Evolutionary conservation across 2,797 vertebrate species (phyloP), one percentile per base, ranked within the genome.

Genomic region (Lepus townsendii): DNA sequence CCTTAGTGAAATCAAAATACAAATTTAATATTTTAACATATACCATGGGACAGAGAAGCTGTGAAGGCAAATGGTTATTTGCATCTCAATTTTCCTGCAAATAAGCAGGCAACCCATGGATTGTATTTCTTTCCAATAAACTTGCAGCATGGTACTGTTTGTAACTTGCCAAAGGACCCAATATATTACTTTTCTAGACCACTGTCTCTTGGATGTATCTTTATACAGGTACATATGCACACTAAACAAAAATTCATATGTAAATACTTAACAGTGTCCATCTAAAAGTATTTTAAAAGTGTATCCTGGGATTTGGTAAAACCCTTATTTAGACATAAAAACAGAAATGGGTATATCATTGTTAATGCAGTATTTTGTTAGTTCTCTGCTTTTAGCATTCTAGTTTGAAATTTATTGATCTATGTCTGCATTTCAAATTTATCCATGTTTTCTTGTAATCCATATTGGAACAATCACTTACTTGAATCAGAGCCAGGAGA

Each of bases 341-440:
- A 80, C 13, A 80, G 27, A 89, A 89, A 79, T 65, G 11, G 71
- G 11, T 72, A 26, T 92, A 26, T 50, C 19, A 47, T 11, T 88
- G 24, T 83, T 82, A 82, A 32, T 83, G 80, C 35, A 83, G 20
- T 78, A 72, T 90, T 90, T 47, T 69, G 50, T 92, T 88, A 80
- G 47, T 71, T 92, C 12, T 91, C 16, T 94, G 54, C 19, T 62
- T 93, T 94, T 78, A 87, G 24, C 30, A 35, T 52, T 80, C 38
- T 83, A 22, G 12, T 72, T 93, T 72, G 24, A 27, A 69, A 42
- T 68, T 77, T 82, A 62, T 93, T 62, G 73, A 83, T 91, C 5
- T 0, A 3, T 11, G 71, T 71, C 30, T 75, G 17, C 80, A 10
- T 88, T 91, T 96, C 73, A 91, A 52, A 94, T 20, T 50, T 92